Evolutionary conservation across 2,113 vertebrate genomes (phyloP).

Genomic region (Zapornia atra): DNA sequence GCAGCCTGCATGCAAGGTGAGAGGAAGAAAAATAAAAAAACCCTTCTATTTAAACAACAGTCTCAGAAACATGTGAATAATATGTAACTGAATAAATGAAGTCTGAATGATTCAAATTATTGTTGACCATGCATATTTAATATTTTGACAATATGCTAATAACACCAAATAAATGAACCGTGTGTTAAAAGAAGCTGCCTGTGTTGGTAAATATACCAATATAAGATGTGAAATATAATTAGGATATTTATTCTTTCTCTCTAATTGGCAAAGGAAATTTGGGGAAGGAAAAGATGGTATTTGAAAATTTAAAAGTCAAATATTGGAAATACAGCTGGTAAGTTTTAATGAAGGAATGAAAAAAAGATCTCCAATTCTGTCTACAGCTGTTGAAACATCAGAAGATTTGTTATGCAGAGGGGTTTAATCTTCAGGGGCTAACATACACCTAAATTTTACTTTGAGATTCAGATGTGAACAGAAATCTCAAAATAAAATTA

Average conservation of each 20-base stretch:
- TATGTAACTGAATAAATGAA: not conserved
- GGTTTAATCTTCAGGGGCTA: not conserved
- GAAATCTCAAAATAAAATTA: not conserved
- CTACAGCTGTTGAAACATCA: not conserved
- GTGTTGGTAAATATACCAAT: not conserved
- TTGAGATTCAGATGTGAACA: not conserved
- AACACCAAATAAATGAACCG: not conserved
- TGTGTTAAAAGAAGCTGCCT: not conserved
- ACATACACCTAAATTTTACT: not conserved
- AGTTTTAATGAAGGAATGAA: not conserved
- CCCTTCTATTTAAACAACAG: not conserved
- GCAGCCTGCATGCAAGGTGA: not conserved
- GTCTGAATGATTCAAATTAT: not conserved
- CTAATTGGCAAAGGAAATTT: not conserved
- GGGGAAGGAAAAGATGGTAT: not conserved
- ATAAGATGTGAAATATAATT: not conserved
- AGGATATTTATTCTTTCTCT: not conserved
- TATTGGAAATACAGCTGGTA: not conserved
- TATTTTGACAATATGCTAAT: not conserved
- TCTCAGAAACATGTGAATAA: not conserved
- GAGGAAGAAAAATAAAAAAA: not conserved
- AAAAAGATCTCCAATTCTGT: not conserved
- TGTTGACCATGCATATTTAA: not conserved
- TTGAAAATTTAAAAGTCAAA: conserved; percentile 7
- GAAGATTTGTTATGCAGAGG: not conserved